Evolutionary conservation across 2,888 invertebrate genomes (phyloP).

Genomic region (Leptopilina myrica): DNA sequence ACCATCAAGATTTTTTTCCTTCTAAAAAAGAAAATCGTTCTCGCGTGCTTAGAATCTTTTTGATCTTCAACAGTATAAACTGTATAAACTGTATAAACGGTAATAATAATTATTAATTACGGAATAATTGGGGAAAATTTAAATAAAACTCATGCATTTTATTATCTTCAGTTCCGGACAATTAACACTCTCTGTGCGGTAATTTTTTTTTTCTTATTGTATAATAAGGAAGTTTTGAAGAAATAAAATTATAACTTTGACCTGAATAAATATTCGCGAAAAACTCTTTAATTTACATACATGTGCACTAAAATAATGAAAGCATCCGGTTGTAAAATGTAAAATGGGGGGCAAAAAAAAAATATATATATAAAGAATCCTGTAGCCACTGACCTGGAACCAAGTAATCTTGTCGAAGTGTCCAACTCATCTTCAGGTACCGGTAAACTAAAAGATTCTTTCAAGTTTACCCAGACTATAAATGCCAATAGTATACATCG

Average conservation of each 20-base stretch:
- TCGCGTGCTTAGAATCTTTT: no score
- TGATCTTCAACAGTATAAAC: no score
- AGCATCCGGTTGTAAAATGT: neutral
- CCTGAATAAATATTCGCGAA: conserved; percentile 12
- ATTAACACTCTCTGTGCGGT: no score
- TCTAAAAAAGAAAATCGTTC: no score
- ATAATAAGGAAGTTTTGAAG: neutral
- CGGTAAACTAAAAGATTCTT: conserved; percentile 56
- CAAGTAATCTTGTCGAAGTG: conserved; percentile 70
- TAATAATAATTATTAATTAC: no score
- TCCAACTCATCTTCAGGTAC: conserved; percentile 65
- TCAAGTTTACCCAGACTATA: conserved; percentile 54
- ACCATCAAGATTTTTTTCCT: no score
- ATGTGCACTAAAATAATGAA: conserved; percentile 8
- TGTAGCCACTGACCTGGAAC: conserved; percentile 70
- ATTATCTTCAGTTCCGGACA: no score
- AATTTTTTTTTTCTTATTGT: neutral
- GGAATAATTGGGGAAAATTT: no score
- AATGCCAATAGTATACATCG: conserved; percentile 63
- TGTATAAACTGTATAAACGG: no score
- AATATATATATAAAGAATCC: neutral
- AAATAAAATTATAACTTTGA: neutral
- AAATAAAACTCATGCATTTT: no score
- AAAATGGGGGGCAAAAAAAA: no score
- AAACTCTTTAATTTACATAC: conserved; percentile 18